A percentile compares a stretch with the other conserved stretches of the same genome.
These are phyloP conservation scores for Chaenogobius annularis DNA, from an alignment of 2,113 vertebrate species.

Conservation along the genomic window DNA sequence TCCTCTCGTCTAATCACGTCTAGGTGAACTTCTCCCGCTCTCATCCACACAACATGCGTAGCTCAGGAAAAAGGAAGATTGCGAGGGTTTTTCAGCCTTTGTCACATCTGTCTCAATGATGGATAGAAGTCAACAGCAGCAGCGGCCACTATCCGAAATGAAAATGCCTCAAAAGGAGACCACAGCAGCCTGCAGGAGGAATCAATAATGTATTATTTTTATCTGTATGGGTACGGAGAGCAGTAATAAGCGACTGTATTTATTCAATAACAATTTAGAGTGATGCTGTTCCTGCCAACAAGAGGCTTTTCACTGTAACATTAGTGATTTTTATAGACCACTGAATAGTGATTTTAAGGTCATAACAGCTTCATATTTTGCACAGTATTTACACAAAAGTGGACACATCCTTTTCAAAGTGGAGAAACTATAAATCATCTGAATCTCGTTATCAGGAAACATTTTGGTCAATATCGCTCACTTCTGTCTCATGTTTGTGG, in stretches of 20 bases:
- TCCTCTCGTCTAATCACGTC: slow-evolving; percentile 45
- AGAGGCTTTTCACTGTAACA: neutral
- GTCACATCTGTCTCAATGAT: slow-evolving; percentile 34
- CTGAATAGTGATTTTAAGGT: neutral
- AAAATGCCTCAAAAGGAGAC: slow-evolving; percentile 17
- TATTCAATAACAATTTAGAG: neutral
- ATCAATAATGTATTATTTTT: slow-evolving; percentile 55
- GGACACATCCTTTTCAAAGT: too few relatives aligned
- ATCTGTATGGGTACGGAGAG: slow-evolving; percentile 3
- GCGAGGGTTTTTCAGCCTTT: slow-evolving; percentile 40
- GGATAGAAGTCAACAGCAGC: slow-evolving; percentile 14
- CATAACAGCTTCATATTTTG: too few relatives aligned
- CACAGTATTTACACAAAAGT: too few relatives aligned
- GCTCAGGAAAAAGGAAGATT: slow-evolving; percentile 43
- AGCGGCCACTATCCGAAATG: slow-evolving; percentile 14
- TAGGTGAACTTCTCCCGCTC: slow-evolving; percentile 23
- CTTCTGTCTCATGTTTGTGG: too few relatives aligned
- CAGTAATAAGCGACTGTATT: neutral
- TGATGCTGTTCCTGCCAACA: neutral
- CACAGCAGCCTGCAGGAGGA: slow-evolving; percentile 2
- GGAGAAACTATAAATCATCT: too few relatives aligned
- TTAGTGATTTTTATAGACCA: neutral
- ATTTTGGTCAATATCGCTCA: too few relatives aligned
- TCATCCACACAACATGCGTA: slow-evolving; percentile 8
- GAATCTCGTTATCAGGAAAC: too few relatives aligned